A percentile compares a stretch with the other conserved stretches of the same genome.
phyloP scores from a whole-genome alignment of 2,797 vertebrate genomes.

The Hydrophis major region DNA sequence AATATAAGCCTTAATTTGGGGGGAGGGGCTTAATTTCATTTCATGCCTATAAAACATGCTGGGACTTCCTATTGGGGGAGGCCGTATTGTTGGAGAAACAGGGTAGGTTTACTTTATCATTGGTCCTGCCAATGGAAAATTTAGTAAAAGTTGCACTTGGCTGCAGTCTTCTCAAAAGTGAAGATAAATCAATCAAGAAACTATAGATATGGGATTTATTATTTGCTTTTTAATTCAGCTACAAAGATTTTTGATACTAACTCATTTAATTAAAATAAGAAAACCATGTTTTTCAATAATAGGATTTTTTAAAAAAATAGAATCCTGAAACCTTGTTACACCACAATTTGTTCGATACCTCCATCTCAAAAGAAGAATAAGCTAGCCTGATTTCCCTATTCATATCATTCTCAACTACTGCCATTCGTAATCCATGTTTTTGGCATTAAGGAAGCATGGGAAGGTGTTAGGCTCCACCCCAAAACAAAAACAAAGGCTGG shows the following conservation, averaged over 20 bases:
- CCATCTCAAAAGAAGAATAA: neutral
- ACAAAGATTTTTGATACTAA: slow-evolving; percentile 5
- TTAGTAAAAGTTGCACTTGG: slow-evolving; percentile 49
- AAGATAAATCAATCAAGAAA: slow-evolving; percentile 49
- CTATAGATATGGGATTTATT: slow-evolving; percentile 27
- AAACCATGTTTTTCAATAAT: neutral
- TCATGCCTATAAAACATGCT: no score
- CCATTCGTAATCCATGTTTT: neutral
- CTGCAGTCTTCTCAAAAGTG: slow-evolving; percentile 42
- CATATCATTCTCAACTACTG: neutral
- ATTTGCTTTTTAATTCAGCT: slow-evolving; percentile 22
- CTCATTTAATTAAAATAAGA: neutral
- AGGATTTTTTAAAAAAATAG: neutral
- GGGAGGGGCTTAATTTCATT: no score
- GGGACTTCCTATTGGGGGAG: no score
- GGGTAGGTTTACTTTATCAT: slow-evolving; percentile 48
- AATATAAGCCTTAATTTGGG: no score
- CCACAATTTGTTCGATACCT: neutral
- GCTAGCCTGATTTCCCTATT: neutral
- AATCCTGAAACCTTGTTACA: neutral
- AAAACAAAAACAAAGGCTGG: neutral
- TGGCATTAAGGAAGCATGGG: neutral
- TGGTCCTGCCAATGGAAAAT: slow-evolving; percentile 44
- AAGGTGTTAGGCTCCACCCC: neutral
- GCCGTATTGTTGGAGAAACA: no score